A percentile compares a stretch with the other conserved stretches of the same genome.
Conservation (phyloP, 1,140 invertebrate genomes). For the Augochlora pura region DNA sequence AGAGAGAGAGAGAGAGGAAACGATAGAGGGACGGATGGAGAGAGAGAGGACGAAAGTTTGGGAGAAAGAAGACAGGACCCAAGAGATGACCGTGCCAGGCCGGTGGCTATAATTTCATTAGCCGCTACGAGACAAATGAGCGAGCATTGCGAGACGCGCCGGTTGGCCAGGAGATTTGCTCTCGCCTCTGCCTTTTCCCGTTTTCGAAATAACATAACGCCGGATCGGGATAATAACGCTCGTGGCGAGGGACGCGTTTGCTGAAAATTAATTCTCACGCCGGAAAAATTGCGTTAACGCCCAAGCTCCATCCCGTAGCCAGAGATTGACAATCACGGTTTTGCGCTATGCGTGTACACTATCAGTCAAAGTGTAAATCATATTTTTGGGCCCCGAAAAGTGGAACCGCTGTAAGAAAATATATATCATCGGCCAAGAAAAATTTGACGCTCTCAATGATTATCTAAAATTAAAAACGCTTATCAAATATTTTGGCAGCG, state of each 20-base stretch:
- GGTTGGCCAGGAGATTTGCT: conserved; percentile 76
- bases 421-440: too few relatives aligned
- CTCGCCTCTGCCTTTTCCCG: conserved; percentile 31
- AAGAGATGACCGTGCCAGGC: conserved; percentile 70
- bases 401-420: too few relatives aligned
- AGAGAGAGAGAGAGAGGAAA: conserved; percentile 5
- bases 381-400: too few relatives aligned
- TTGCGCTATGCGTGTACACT: too few relatives aligned
- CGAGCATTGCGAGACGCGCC: conserved; percentile 78
- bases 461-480: too few relatives aligned
- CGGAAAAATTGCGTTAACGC: conserved; percentile 38
- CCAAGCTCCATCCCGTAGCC: neutral
- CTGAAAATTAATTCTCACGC: conserved; percentile 53
- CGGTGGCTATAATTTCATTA: conserved; percentile 80
- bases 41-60: conserved; percentile 8
- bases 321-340: neutral
- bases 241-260: conserved; percentile 17
- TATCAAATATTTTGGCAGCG: too few relatives aligned
- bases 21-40: too few relatives aligned
- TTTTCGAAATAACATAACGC: conserved; percentile 66
- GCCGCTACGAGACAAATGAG: conserved; percentile 78
- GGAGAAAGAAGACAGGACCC: conserved; percentile 43
- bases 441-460: too few relatives aligned
- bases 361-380: too few relatives aligned
- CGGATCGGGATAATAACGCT: conserved; percentile 57